Conservation (phyloP, 2,113 vertebrate genomes). For the Canis aureus region DNA sequence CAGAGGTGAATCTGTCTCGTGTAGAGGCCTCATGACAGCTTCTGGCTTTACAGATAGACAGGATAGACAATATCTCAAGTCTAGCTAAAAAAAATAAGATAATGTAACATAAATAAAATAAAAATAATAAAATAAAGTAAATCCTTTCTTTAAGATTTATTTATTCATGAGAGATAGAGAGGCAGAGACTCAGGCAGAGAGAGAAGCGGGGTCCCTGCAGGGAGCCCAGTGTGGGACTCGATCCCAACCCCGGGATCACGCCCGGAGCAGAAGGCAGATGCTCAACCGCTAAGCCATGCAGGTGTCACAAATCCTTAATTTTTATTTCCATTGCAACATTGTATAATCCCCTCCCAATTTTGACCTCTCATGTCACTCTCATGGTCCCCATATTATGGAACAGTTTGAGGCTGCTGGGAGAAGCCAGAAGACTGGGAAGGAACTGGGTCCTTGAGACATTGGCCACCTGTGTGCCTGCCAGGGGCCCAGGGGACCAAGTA, state of each 20-base stretch:
- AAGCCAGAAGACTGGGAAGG: not conserved
- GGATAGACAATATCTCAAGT: not conserved
- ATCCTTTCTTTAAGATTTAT: not conserved
- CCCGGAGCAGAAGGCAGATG: too few relatives aligned
- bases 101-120: not conserved
- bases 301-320: too few relatives aligned
- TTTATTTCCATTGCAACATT: not conserved
- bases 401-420: not conserved
- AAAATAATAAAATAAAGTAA: not conserved
- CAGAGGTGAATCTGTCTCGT: not conserved
- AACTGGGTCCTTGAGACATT: not conserved
- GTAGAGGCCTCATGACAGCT: accelerated
- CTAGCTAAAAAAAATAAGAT: not conserved
- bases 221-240: too few relatives aligned
- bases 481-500: too few relatives aligned
- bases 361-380: not conserved
- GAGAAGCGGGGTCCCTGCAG: too few relatives aligned
- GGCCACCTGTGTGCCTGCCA: not conserved
- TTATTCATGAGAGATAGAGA: too few relatives aligned
- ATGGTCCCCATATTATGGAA: too few relatives aligned
- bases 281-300: too few relatives aligned
- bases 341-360: not conserved
- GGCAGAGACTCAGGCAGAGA: too few relatives aligned
- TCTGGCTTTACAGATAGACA: not conserved
- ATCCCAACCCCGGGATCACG: too few relatives aligned